Conservation (phyloP, 92 coral and sea anemone genomes). For the Phenganax marumi region DNA sequence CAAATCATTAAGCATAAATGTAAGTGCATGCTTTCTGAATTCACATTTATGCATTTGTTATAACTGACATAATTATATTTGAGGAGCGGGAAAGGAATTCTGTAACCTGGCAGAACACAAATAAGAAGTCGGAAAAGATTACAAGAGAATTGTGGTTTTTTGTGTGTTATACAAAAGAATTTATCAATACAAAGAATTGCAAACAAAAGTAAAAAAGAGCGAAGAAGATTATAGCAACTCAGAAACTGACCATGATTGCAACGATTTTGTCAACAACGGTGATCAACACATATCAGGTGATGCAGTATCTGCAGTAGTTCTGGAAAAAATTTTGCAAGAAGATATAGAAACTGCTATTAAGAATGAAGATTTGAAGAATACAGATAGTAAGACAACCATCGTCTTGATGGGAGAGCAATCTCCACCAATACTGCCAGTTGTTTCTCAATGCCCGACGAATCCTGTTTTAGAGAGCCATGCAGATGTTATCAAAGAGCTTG, state of each 20-base stretch:
- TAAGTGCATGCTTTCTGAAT: background rate
- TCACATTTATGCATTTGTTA: background rate
- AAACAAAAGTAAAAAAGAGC: slow-evolving; percentile 18
- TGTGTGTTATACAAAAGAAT: slow-evolving; percentile 44
- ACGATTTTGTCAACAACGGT: slow-evolving; percentile 20
- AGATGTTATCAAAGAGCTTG: slow-evolving; percentile 54
- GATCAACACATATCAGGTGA: slow-evolving; percentile 17
- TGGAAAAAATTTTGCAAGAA: background rate
- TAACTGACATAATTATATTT: background rate
- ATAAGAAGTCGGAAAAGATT: slow-evolving; percentile 57
- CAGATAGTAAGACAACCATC: slow-evolving; percentile 1
- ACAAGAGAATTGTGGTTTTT: slow-evolving; percentile 47
- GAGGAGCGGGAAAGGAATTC: slow-evolving; percentile 49
- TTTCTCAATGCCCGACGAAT: slow-evolving; percentile 10
- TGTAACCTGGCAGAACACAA: slow-evolving; percentile 46
- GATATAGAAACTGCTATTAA: slow-evolving; percentile 5
- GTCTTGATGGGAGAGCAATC: slow-evolving; percentile 9
- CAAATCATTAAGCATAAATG: no score
- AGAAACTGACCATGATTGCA: slow-evolving; percentile 11
- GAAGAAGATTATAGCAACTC: slow-evolving; percentile 35
- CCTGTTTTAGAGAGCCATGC: slow-evolving; percentile 43
- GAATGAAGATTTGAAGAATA: background rate
- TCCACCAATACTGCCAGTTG: slow-evolving; percentile 28
- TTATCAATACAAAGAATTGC: slow-evolving; percentile 48
- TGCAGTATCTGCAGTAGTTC: background rate